Conservation (phyloP, 2,113 vertebrate genomes). For the Myiopsitta monachus region DNA sequence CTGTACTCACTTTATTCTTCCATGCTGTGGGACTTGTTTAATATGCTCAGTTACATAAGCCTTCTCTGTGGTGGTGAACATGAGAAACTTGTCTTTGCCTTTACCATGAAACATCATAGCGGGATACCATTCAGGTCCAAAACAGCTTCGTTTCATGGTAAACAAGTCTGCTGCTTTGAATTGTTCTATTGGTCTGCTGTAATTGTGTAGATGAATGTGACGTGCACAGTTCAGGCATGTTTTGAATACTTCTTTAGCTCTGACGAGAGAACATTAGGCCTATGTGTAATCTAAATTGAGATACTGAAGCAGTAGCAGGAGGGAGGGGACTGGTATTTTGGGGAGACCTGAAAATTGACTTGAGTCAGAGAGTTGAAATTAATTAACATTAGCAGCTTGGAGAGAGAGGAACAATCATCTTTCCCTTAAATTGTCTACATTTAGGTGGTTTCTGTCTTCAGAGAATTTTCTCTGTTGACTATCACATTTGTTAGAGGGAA, state of each 20-base stretch:
- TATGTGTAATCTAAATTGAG: not conserved
- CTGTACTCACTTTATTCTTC: not conserved
- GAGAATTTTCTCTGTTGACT: not conserved
- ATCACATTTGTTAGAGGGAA: not conserved
- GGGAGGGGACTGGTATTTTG: not conserved
- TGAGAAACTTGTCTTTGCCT: not conserved
- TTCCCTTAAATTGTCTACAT: not conserved
- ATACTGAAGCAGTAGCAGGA: not conserved
- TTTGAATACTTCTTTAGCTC: not conserved
- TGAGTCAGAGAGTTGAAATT: not conserved
- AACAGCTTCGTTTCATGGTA: not conserved
- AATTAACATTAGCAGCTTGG: not conserved
- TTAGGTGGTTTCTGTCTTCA: not conserved
- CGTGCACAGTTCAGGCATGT: not conserved
- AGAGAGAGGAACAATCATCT: not conserved
- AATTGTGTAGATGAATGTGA: not conserved
- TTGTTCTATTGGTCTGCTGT: not conserved
- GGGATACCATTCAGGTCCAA: not conserved
- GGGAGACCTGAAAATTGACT: not conserved
- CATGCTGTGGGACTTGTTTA: not conserved
- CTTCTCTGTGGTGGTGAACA: not conserved
- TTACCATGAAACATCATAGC: not conserved
- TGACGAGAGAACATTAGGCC: not conserved
- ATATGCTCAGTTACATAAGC: not conserved
- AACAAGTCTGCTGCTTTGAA: not conserved